Evolutionary conservation across 1,140 invertebrate genomes (phyloP).

Genomic region (Leguminivora glycinivorella): DNA sequence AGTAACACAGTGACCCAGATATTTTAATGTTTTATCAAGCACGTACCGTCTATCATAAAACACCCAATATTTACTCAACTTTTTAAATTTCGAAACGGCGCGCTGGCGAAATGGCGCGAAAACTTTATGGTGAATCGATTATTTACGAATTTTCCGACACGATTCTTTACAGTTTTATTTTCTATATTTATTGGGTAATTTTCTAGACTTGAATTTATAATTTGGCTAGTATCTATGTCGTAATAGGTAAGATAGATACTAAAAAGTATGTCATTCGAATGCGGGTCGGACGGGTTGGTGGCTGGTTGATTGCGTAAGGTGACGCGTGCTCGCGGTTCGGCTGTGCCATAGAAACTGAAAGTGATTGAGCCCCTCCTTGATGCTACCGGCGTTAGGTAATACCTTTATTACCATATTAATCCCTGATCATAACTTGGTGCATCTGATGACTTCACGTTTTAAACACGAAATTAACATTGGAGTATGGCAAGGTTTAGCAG

Average conservation of each 20-base stretch:
- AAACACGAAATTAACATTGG: neutral
- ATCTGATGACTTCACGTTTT: conserved; percentile 40
- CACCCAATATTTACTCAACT: conserved; percentile 33
- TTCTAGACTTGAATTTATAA: neutral
- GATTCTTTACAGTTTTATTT: neutral
- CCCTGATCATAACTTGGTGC: conserved; percentile 56
- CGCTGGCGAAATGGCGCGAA: conserved; percentile 27
- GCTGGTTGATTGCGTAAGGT: conserved; percentile 57
- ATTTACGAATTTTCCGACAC: neutral
- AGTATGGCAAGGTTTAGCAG: neutral
- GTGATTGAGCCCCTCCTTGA: conserved; percentile 58
- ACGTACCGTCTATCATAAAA: conserved; percentile 33
- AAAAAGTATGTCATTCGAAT: conserved; percentile 66
- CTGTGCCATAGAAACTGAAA: conserved; percentile 68
- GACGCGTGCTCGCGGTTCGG: conserved; percentile 51
- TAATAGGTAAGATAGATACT: conserved; percentile 29
- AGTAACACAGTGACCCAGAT: conserved; percentile 32
- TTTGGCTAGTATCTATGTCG: neutral
- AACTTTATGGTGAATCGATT: conserved; percentile 32
- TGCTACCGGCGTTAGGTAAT: conserved; percentile 59
- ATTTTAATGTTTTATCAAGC: conserved; percentile 17
- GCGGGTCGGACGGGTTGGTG: conserved; percentile 49
- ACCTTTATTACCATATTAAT: conserved; percentile 60
- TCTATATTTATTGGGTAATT: conserved; percentile 7
- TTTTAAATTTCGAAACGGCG: conserved; percentile 30